Evolutionary conservation across 2,888 invertebrate genomes (phyloP).

Genomic region (Romanomermis culicivorax): DNA sequence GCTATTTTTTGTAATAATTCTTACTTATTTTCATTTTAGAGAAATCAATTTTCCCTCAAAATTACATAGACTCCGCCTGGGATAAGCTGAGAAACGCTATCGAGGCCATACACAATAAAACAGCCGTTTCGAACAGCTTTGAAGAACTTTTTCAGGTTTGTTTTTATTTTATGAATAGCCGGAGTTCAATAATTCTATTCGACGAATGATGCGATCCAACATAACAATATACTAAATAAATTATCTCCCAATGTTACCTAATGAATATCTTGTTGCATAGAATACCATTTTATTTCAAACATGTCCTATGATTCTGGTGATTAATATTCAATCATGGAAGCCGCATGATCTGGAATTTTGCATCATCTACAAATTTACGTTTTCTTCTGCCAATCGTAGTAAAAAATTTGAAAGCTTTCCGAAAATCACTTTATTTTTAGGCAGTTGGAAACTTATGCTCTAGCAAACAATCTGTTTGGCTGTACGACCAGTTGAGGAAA

Average conservation of each 20-base stretch:
- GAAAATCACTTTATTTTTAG: too few relatives aligned
- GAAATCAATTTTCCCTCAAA: constrained; percentile 46
- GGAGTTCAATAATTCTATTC: constrained; percentile 21
- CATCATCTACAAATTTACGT: too few relatives aligned
- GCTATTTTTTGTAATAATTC: neutral
- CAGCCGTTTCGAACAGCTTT: constrained; percentile 55
- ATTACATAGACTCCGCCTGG: constrained; percentile 84
- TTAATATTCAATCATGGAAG: too few relatives aligned
- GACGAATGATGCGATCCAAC: neutral
- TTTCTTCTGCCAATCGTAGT: too few relatives aligned
- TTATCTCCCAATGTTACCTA: too few relatives aligned
- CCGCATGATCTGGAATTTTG: too few relatives aligned
- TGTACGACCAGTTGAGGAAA: constrained; percentile 61
- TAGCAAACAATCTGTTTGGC: constrained; percentile 76
- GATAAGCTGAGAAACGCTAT: constrained; percentile 78
- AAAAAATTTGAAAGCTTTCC: neutral
- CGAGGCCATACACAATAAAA: constrained; percentile 78
- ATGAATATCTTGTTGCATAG: too few relatives aligned
- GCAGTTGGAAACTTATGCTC: constrained; percentile 97
- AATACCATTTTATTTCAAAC: too few relatives aligned
- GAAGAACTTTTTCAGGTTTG: constrained; percentile 82
- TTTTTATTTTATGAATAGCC: constrained; percentile 31
- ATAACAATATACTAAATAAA: too few relatives aligned
- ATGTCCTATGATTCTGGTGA: too few relatives aligned
- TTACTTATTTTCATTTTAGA: constrained; percentile 19